A percentile compares a stretch with the other conserved stretches of the same genome.
These are phyloP conservation scores for Semnornis frantzii DNA, from an alignment of 2,113 vertebrate species.

Conservation along the genomic window DNA sequence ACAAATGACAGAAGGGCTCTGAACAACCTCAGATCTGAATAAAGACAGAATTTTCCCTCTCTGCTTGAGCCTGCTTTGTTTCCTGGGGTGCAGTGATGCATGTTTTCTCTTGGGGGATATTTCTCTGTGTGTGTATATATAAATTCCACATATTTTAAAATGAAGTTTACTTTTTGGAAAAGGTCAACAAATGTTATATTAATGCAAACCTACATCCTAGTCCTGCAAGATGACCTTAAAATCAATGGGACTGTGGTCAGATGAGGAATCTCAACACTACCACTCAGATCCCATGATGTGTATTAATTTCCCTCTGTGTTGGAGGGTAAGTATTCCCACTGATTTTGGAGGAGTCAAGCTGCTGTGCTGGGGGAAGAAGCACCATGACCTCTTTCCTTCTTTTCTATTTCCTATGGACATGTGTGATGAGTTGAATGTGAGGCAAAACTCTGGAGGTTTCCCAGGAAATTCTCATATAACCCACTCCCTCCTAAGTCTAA, in stretches of 20 bases:
- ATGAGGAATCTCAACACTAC: neutral
- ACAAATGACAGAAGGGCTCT: neutral
- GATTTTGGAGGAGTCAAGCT: neutral
- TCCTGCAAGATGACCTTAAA: neutral
- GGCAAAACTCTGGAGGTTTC: neutral
- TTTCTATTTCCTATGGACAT: neutral
- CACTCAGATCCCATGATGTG: neutral
- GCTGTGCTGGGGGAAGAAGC: neutral
- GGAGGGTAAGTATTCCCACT: neutral
- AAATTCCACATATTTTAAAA: neutral
- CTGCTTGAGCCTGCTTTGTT: neutral
- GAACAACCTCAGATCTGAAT: neutral
- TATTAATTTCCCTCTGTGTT: neutral
- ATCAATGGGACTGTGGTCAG: neutral
- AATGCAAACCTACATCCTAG: neutral
- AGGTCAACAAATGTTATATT: neutral
- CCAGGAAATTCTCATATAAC: constrained; percentile 11
- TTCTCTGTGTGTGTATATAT: too few relatives aligned
- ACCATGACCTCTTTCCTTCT: neutral
- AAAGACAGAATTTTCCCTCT: neutral
- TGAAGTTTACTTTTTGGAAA: neutral
- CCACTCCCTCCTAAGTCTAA: neutral
- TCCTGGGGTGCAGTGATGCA: neutral
- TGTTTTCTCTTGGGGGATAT: neutral
- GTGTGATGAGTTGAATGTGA: neutral